Evolutionary conservation across 2,888 invertebrate species (phyloP).

Genomic region (Linnaemya tessellans): DNA sequence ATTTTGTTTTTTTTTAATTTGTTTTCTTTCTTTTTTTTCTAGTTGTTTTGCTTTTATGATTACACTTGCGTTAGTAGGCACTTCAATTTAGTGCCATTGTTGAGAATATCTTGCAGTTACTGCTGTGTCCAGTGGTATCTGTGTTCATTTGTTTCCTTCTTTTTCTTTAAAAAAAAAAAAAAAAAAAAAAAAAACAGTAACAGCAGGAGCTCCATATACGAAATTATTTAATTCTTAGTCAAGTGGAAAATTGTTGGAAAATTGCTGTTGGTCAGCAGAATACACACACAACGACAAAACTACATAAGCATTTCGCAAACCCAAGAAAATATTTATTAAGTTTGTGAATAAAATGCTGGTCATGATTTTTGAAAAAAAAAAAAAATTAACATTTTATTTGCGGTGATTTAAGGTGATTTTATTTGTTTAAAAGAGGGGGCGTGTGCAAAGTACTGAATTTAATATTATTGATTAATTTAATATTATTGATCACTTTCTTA

Average conservation of each 20-base stretch:
- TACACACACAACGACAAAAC: background rate
- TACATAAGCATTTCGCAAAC: background rate
- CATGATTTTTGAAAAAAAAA: constrained; percentile 6
- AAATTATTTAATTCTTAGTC: constrained; percentile 75
- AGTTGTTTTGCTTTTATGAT: constrained; percentile 54
- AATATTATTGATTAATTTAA: too few relatives aligned
- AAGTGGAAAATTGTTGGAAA: constrained; percentile 82
- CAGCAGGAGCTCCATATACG: constrained; percentile 73
- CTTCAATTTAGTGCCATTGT: constrained; percentile 70
- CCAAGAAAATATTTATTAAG: constrained; percentile 21
- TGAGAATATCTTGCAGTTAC: constrained; percentile 46
- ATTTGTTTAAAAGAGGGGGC: background rate
- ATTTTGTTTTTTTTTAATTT: constrained; percentile 5
- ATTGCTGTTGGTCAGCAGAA: constrained; percentile 74
- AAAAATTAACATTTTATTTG: constrained; percentile 3
- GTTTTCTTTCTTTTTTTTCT: constrained; percentile 26
- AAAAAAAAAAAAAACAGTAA: too few relatives aligned
- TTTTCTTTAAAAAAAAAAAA: background rate
- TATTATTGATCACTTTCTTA: too few relatives aligned
- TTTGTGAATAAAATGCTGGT: constrained; percentile 22
- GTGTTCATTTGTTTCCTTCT: background rate
- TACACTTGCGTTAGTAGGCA: constrained; percentile 72
- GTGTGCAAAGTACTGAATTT: background rate
- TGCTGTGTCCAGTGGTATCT: constrained; percentile 34
- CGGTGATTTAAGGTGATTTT: too few relatives aligned